Evolutionary conservation across 2,888 invertebrate species (phyloP), one percentile per base, ranked within the genome.

Genomic region (Brenthis hecate): DNA sequence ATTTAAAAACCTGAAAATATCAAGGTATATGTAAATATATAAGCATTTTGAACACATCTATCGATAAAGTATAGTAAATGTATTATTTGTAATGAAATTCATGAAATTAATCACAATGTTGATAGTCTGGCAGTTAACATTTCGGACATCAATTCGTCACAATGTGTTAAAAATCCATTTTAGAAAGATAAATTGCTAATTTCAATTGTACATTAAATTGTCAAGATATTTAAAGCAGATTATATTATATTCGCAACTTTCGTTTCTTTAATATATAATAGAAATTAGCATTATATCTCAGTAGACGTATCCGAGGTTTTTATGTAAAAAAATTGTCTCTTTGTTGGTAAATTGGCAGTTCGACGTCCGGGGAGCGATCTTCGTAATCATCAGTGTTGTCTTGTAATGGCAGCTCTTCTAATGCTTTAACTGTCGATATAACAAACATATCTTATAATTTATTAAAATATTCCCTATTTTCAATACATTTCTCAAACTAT

Each of bases 341-440:
- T 88, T 97, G 97, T 87, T 97, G 97, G 84, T 96, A 96, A 74
- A 97, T 94, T 65, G 97, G 97, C 84, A 97, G 93, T 83, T 96
- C 95, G 66, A 96, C 95, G 77, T 95, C 95, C 53, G 97, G 97
- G 62, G 96, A 96, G 32, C 94, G 93, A 80, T 96, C 96, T 67
- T 96, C 96, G 77, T 95, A 95, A 68, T 96, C 95, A 72, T 94
- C 92, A 76, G 89, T 91, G 70, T 92, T 84, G 70, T 92, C 87
- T 76, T 94, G 93, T 71, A 93, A 87, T 68, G 96, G 96, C 84
- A 96, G 92, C 79, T 95, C 95, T 79, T 96, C 95, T 88, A 97
- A 93, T 81, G 97, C 97, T 94, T 96, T 96, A 82, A 95, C 96
- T 96, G 89, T 73, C 75, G 62, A 77, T 19, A 71, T 43, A 58